Base-by-base conservation (phyloP, 2,797 vertebrate species). In the Allobates femoralis region DNA sequence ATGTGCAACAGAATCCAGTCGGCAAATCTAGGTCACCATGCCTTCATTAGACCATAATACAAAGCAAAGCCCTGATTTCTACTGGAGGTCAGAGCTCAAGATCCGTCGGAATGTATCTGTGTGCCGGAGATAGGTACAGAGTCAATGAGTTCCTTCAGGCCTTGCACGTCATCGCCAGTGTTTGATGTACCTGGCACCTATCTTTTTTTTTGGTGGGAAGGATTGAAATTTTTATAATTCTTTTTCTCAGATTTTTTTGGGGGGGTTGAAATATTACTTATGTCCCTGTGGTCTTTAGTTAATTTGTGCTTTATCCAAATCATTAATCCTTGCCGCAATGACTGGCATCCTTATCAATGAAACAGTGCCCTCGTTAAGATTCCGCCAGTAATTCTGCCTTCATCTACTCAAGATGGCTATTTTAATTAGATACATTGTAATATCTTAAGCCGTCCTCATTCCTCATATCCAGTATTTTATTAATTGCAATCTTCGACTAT, bases 1-100 rank as follows among this genome's bases (percentile, higher is more conserved):
- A 32, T 81, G 55, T 85, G 62, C 77, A n/a, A 37, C 37, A 71
- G 41, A 86, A 71, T 18, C 71, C 50, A 67, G 60, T 8, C 79
- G 69, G 64, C 62, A 78, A 87, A 87, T 78, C 62, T 87, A 87
- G 86, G 86, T 87, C 86, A 87, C 28, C 18, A 5, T 79, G 51
- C 73, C 69, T 83, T 87, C 62, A 62, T 87, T 67, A 78, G 51
- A 66, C 19, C 67, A 53, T 78, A 79, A 83, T 74, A 87, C 41
- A 86, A 81, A 86, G 85, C 62, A 83, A 79, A 87, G 53, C 62
- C 53, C 62, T 67, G 74, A 71, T 87, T 83, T 79, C 34, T 62
- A 37, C 74, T 41, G 30, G 71, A 75, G 79, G 85, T 86, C 79
- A 77, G 58, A 76, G 32, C 79, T 73, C 55, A 15, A 64, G 34